A percentile compares a stretch with the other conserved stretches of the same genome.
Conservation (phyloP, 2,797 vertebrate species). For the Meriones psammophilus region DNA sequence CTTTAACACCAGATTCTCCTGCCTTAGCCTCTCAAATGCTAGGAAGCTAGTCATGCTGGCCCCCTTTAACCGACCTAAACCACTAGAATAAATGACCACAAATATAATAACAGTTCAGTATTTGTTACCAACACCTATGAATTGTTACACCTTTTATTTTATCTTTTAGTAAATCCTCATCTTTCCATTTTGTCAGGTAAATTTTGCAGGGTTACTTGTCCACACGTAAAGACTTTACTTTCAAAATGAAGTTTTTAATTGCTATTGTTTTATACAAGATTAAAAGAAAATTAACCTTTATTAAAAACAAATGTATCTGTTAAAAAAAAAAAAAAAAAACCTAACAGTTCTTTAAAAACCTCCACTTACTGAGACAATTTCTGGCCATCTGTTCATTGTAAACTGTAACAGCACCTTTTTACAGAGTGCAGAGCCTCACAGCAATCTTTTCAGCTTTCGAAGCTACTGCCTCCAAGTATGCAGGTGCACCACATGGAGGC, state of each 20-base stretch:
- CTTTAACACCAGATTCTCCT: background rate
- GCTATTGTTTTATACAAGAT: no score
- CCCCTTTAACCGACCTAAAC: slow-evolving; percentile 19
- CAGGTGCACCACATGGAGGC: background rate
- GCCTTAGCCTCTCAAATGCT: background rate
- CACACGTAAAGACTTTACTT: slow-evolving; percentile 98
- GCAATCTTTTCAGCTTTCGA: background rate
- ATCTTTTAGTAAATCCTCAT: slow-evolving; percentile 91
- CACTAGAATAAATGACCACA: slow-evolving; percentile 11
- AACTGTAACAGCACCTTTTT: background rate
- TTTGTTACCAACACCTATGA: slow-evolving; percentile 90
- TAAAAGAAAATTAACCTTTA: no score
- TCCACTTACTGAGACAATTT: background rate
- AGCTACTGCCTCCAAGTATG: background rate
- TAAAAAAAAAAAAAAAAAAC: no score
- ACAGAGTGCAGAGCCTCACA: background rate
- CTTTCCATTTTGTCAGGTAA: slow-evolving; percentile 95
- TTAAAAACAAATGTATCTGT: no score
- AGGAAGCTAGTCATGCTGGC: background rate
- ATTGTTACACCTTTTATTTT: slow-evolving; percentile 92
- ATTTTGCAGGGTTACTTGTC: slow-evolving; percentile 98
- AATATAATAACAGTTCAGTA: slow-evolving; percentile 84
- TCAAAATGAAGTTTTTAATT: slow-evolving; percentile 90
- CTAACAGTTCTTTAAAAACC: background rate
- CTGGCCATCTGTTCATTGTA: background rate